Evolutionary conservation across 2,888 invertebrate species (phyloP), one percentile per base, ranked within the genome.

Genomic region (Girardia tigrina): DNA sequence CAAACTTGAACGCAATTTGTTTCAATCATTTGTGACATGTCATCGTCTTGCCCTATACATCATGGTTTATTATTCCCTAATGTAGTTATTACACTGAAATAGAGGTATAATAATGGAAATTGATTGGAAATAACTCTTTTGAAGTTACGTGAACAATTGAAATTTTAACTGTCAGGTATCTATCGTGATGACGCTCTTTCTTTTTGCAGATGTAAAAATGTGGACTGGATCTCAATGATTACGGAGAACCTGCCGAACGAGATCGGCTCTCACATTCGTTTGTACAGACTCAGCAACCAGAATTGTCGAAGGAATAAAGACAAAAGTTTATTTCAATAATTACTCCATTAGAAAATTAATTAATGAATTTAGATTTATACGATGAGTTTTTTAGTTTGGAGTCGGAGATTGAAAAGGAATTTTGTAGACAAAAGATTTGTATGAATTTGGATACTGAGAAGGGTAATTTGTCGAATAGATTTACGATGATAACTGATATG

Each of bases 311-410:
- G 28, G n/a, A 56, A 23, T 20, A 12, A 29, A 26, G 23, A 27
- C 23, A 75, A 29, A 23, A n/a, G 73, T 75, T 69, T 29, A 29
- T 42, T 70, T 26, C 1, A 27, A n/a, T 72, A 2, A 26, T n/a
- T 20, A 16, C 23, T 56, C 23, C 56, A 16, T 12, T 56, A 6
- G 8, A 23, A 20, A n/a, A 72, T 28, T 26, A 36, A 74, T 16
- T 12, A 20, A 4, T n/a, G 28, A n/a, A 29, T 29, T 29, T 16
- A 72, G 86, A 86, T 72, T 83, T 90, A 75, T 88, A 90, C 80
- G 89, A 90, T 80, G 87, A 90, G 82, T 94, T 94, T 85, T 94
- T 94, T 84, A 91, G 93, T 82, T 85, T 91, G 79, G 94, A 94
- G 85, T 88, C 89, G 78, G 89, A 90, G 77, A 90, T 91, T 89